Base-by-base conservation (phyloP, 2,888 invertebrate genomes). In the Nomada flava region DNA sequence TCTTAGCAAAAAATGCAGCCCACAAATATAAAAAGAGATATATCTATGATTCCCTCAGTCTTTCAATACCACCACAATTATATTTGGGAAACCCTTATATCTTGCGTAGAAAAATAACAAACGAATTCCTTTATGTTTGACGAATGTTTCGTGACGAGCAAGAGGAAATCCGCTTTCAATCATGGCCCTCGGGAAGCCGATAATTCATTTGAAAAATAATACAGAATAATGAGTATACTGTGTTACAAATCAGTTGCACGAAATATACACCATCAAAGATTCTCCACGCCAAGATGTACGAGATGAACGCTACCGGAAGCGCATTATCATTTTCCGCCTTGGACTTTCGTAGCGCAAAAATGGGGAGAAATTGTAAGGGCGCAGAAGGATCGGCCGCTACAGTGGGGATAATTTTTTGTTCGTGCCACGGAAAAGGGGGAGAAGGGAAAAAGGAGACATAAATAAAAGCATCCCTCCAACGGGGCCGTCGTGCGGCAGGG, bases 391-490 rank as follows among this genome's bases (percentile, higher is more conserved):
- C 20, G 53, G 62, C 0, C 3, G 13, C 36, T 23, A 52, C 59
- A 64, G 76, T 18, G 52, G 76, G 79, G 76, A 69, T 79, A 79
- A 73, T 59, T 76, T 87, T 86, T 79, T 79, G 76, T 50, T 64
- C 64, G 20, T 10, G 20, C 50, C n/a, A 5, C 15, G 59, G 59
- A 26, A 57, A 69, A 65, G 62, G 52, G 70, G 69, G 60, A 5
- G 53, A 57, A 70, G 60, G 79, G 75, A 81, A 76, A 84, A 86
- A 82, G 79, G 79, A 82, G 84, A 86, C 83, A 86, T 82, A 87
- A 86, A 89, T 86, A 90, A 88, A 88, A 79, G 83, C 85, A 82
- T 84, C 84, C 82, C 83, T 80, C 69, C 76, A 71, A 70, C 67
- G 77, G 69, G 71, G 64, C 64, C 29, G 68, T 72, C 65, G 78